Conservation (phyloP, 30 jellyfish, hydroid and myxozoan species). For the Sanderia malayensis region DNA sequence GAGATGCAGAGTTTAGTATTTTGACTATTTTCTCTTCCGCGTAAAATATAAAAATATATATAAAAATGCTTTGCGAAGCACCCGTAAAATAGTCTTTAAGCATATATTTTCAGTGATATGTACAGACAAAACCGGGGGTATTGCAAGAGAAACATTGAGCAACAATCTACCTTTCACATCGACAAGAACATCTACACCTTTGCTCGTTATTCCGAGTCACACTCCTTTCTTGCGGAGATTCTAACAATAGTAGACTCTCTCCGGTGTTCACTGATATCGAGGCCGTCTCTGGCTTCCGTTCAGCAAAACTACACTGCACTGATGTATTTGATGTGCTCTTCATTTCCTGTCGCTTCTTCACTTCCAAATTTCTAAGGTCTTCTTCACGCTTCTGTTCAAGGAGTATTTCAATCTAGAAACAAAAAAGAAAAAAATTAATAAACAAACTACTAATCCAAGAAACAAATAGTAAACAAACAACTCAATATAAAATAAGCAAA, state of each 20-base stretch:
- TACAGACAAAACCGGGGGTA: no score
- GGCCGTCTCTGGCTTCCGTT: constrained; percentile 19
- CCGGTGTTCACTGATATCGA: constrained; percentile 80
- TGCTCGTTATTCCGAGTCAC: neutral
- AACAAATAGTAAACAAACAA: neutral
- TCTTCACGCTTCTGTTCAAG: constrained; percentile 6
- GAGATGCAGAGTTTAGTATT: no score
- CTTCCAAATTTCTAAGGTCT: neutral
- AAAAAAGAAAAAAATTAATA: neutral
- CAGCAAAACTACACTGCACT: constrained; percentile 43
- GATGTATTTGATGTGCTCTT: constrained; percentile 13
- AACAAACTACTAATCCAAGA: neutral
- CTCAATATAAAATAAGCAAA: neutral
- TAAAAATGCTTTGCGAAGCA: no score
- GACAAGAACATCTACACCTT: constrained; percentile 28
- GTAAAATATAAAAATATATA: no score
- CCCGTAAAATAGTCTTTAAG: no score
- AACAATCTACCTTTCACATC: constrained; percentile 37
- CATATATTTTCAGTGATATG: no score
- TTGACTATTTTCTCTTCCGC: no score
- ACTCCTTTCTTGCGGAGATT: neutral
- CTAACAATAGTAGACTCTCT: constrained; percentile 51
- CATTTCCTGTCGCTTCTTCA: constrained; percentile 27
- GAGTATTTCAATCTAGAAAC: neutral
- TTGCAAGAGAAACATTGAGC: no score